Conservation (phyloP, 53 echinoderm and acorn worm species). For the Henricia sp. region DNA sequence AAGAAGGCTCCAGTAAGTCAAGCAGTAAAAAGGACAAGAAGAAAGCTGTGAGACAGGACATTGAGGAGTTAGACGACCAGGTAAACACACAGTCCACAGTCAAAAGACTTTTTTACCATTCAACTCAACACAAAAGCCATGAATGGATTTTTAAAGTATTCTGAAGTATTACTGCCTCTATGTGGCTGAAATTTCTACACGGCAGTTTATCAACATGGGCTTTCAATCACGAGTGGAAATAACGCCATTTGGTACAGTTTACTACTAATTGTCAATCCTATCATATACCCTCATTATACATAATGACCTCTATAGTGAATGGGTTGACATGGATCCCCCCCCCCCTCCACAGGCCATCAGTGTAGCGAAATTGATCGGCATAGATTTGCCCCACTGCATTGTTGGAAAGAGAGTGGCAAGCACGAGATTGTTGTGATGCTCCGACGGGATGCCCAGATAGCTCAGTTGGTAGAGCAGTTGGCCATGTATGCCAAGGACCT, state of each 20-base stretch:
- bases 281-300: too few species aligned
- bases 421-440: too few species aligned
- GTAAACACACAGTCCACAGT: slow-evolving; percentile 21
- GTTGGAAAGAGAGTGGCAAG: too few species aligned
- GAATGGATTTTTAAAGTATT: neutral
- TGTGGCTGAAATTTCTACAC: neutral
- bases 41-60: slow-evolving; percentile 88
- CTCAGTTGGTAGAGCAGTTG: too few species aligned
- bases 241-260: neutral
- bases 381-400: too few species aligned
- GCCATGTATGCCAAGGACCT: too few species aligned
- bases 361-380: too few species aligned
- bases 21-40: slow-evolving; percentile 66
- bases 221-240: neutral
- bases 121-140: neutral
- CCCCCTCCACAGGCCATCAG: too few species aligned
- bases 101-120: neutral
- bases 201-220: neutral
- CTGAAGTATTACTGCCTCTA: neutral
- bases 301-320: too few species aligned
- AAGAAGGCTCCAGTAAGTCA: slow-evolving; percentile 47
- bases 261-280: too few species aligned
- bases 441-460: too few species aligned
- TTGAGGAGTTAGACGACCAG: slow-evolving; percentile 98
- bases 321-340: too few species aligned